These are phyloP conservation scores for Zoanthus sansibaricus DNA, from an alignment of 92 coral and sea anemone genomes.

Conservation along the genomic window DNA sequence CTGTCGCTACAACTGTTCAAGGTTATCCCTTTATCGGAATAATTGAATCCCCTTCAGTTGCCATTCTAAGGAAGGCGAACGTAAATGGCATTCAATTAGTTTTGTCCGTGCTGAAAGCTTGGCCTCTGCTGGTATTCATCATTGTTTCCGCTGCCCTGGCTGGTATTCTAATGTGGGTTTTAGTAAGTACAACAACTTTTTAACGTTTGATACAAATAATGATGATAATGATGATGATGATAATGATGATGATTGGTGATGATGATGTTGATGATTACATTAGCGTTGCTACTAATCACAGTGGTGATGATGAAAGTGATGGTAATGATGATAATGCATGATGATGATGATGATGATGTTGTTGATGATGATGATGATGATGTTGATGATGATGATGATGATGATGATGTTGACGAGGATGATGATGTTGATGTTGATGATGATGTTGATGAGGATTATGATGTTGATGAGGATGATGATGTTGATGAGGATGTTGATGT, in stretches of 20 bases:
- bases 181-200: slow-evolving; percentile 64
- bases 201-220: neutral
- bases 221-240: neutral
- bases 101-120: slow-evolving; percentile 85
- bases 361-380: neutral
- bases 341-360: neutral
- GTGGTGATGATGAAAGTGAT: neutral
- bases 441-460: neutral
- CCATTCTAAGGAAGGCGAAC: slow-evolving; percentile 82
- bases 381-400: neutral
- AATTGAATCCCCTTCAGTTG: slow-evolving; percentile 87
- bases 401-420: neutral
- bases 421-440: neutral
- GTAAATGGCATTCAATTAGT: slow-evolving; percentile 85
- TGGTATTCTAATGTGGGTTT: slow-evolving; percentile 92
- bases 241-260: neutral
- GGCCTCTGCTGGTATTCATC: slow-evolving; percentile 95
- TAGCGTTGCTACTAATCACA: too few relatives aligned
- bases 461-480: neutral
- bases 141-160: slow-evolving; percentile 88
- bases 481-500: neutral
- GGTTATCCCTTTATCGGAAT: slow-evolving; percentile 71
- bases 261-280: too few relatives aligned
- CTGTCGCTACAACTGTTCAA: slow-evolving; percentile 50
- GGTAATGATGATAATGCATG: neutral